Conservation (phyloP, 2,888 invertebrate genomes). For the Dione juno region DNA sequence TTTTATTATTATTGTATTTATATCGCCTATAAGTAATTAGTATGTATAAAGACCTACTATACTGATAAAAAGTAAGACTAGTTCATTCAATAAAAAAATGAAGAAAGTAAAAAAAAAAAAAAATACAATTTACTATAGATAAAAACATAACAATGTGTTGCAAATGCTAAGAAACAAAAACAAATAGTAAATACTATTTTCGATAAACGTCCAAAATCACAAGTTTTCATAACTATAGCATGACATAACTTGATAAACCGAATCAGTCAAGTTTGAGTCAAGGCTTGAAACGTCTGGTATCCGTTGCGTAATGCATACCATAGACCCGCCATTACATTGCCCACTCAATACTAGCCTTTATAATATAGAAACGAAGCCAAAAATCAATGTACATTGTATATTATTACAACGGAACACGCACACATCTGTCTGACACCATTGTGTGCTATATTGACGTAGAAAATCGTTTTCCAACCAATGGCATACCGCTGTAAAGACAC, state of each 20-base stretch:
- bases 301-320: constrained; percentile 33
- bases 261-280: constrained; percentile 52
- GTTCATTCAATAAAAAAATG: too few species aligned
- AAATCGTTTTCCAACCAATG: constrained; percentile 58
- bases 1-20: too few species aligned
- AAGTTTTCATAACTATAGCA: constrained; percentile 47
- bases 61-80: too few species aligned
- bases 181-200: background rate
- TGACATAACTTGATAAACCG: constrained; percentile 51
- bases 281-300: constrained; percentile 54
- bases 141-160: too few species aligned
- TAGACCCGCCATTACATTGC: constrained; percentile 3
- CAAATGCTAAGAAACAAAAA: too few species aligned
- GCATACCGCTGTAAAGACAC: constrained; percentile 64
- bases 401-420: background rate
- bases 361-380: background rate
- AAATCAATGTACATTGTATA: constrained; percentile 7
- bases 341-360: background rate
- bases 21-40: too few species aligned
- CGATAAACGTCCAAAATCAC: background rate
- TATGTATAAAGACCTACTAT: too few species aligned
- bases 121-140: too few species aligned
- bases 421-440: background rate
- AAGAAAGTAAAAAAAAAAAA: too few species aligned
- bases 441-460: background rate